A percentile compares a stretch with the other conserved stretches of the same genome.
phyloP scores from a whole-genome alignment of 2,888 invertebrate species.

The Plemyria rubiginata region DNA sequence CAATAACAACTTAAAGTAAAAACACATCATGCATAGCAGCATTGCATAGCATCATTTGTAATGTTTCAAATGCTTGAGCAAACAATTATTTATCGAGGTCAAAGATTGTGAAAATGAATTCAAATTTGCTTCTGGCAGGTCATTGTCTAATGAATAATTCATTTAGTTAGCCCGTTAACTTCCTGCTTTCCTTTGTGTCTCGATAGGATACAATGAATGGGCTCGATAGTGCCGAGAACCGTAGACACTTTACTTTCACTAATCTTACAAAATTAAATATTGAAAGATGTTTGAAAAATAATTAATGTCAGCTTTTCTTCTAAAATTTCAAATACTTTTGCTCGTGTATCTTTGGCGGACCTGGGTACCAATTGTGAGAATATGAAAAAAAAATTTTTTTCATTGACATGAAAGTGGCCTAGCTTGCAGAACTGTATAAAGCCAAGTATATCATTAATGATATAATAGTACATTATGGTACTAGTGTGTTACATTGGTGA shows the following conservation, averaged over 20 bases:
- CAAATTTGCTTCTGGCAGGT: slow-evolving; percentile 53
- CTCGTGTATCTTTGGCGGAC: too few species aligned
- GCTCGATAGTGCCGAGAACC: slow-evolving; percentile 37
- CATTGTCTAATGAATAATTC: slow-evolving; percentile 57
- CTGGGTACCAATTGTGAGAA: too few species aligned
- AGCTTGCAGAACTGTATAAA: too few species aligned
- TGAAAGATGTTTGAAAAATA: not conserved
- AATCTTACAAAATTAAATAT: slow-evolving; percentile 9
- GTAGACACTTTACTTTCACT: slow-evolving; percentile 23
- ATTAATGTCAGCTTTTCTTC: too few species aligned
- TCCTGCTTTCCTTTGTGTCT: slow-evolving; percentile 44
- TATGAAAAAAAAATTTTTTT: too few species aligned
- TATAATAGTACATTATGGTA: too few species aligned
- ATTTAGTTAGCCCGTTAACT: slow-evolving; percentile 56
- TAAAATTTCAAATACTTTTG: too few species aligned
- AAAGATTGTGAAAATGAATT: slow-evolving; percentile 50
- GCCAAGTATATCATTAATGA: not conserved
- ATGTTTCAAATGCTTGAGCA: slow-evolving; percentile 3
- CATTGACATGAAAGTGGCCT: too few species aligned
- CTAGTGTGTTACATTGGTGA: too few species aligned
- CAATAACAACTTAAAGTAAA: not conserved
- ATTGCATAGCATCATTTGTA: slow-evolving; percentile 4
- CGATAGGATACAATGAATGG: slow-evolving; percentile 50
- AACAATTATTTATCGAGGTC: slow-evolving; percentile 26
- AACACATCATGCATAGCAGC: too few species aligned